Conservation (phyloP, 2,888 invertebrate species). For the Dicroscelio sp. region DNA sequence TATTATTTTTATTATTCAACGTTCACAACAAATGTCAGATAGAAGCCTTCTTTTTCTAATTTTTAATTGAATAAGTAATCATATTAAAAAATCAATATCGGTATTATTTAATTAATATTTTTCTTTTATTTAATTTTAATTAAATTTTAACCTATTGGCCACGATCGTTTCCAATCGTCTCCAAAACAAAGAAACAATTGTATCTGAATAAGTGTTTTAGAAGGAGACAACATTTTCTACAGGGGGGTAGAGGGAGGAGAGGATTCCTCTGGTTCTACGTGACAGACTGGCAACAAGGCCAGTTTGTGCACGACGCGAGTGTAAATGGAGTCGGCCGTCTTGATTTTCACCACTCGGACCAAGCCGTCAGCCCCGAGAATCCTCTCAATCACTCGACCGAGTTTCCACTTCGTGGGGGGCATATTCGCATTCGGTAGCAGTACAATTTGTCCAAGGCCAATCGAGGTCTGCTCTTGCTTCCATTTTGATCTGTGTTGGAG, state of each 20-base stretch:
- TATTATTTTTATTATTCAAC: too few species aligned
- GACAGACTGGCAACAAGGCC: constrained; percentile 29
- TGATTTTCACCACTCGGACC: constrained; percentile 10
- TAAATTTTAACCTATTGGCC: too few species aligned
- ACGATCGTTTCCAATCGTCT: too few species aligned
- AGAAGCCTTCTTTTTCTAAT: too few species aligned
- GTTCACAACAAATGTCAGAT: too few species aligned
- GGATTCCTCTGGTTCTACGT: background rate
- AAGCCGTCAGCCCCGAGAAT: background rate
- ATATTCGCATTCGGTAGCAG: background rate
- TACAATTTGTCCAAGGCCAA: constrained; percentile 12
- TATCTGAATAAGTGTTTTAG: too few species aligned
- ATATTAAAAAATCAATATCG: too few species aligned
- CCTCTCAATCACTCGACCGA: constrained; percentile 6
- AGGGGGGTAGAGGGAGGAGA: background rate
- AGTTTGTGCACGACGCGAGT: constrained; percentile 34
- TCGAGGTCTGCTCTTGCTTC: background rate
- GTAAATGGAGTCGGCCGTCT: constrained; percentile 23
- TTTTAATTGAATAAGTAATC: too few species aligned
- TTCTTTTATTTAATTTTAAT: too few species aligned
- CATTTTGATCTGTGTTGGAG: constrained; percentile 38
- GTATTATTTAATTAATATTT: too few species aligned
- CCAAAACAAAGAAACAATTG: too few species aligned
- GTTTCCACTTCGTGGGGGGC: constrained; percentile 45
- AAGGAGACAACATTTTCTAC: too few species aligned